Base-by-base conservation (phyloP, 2,113 vertebrate genomes). In the Harpagus bidentatus region DNA sequence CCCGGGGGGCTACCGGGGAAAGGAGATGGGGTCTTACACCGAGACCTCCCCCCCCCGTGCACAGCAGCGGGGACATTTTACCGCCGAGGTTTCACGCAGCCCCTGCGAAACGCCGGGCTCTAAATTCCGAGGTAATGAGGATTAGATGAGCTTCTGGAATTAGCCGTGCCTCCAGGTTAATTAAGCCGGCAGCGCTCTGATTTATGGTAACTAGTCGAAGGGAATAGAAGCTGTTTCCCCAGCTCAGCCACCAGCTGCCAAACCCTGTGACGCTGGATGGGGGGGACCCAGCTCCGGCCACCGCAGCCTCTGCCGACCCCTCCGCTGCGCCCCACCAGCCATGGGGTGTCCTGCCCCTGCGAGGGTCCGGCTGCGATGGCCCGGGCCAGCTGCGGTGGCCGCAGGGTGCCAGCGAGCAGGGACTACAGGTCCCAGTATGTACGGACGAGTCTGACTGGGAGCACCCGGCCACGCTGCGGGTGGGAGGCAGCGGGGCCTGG, bases 261-360 rank as follows among this genome's bases (percentile, higher is more conserved):
- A 18, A 42, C 31, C 2, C 2, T 7, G 25, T 12, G 31, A 14
- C 11, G 1, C 31, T 6, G 42, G 9, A 1, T 6, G n/a, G 73
- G 25, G 28, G 72, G 48, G 42, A 21, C 16, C 34, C 31, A 14
- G 48, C 58, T 15, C 65, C 3, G 17, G 31, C 58, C 63, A 32
- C 61, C 2, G 0, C 56, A 25, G 11, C 66, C 26, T 16, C 36
- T 23, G 22, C 14, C 3, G 9, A 18, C 28, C 61, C 38, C 53
- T 13, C 15, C 2, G 8, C 67, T 31, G 45, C 6, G 1, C 62
- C 50, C 67, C 62, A 0, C 7, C 74, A 42, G 74, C 31, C 1
- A 0, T 0, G 52, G 2, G 43, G 43, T 1, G 21, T 61, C 40
- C 61, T 14, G 80, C 14, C 23, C 65, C 47, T 5, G 21, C 1